These are phyloP conservation scores for Megastigmus dorsalis DNA, from an alignment of 2,888 invertebrate species.

Conservation along the genomic window DNA sequence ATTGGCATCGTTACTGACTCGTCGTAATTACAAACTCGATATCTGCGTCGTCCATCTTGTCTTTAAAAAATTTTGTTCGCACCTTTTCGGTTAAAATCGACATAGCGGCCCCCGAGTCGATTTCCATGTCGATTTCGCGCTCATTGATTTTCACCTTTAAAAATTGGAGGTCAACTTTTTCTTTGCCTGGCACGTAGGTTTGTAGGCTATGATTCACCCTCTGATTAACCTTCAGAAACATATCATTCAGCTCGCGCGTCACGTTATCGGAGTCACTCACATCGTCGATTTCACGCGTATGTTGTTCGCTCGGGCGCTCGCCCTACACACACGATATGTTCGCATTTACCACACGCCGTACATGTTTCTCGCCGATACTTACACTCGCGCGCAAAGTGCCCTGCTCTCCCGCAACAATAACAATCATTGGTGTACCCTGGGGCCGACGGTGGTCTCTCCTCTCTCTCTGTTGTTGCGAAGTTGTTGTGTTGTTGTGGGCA, in stretches of 20 bases:
- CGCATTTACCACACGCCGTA: too few species aligned
- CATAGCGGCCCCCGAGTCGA: background rate
- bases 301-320: too few species aligned
- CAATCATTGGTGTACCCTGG: too few species aligned
- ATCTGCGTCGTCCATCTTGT: background rate
- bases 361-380: background rate
- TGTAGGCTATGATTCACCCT: background rate
- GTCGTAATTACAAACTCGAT: background rate
- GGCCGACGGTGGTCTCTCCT: background rate
- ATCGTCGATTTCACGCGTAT: background rate
- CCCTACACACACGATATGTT: too few species aligned
- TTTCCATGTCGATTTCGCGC: background rate
- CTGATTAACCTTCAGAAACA: background rate
- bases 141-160: background rate
- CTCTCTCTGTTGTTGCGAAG: too few species aligned
- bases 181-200: too few species aligned
- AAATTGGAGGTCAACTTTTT: slow-evolving; percentile 3
- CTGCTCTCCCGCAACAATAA: background rate
- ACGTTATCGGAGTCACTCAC: background rate
- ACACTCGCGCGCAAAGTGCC: background rate
- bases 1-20: background rate
- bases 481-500: too few species aligned
- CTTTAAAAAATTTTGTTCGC: background rate
- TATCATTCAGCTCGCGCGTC: background rate
- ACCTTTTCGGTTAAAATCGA: background rate